A percentile compares a stretch with the other conserved stretches of the same genome.
phyloP scores from a whole-genome alignment of 2,797 vertebrate genomes.

The Tragelaphus oryx region DNA sequence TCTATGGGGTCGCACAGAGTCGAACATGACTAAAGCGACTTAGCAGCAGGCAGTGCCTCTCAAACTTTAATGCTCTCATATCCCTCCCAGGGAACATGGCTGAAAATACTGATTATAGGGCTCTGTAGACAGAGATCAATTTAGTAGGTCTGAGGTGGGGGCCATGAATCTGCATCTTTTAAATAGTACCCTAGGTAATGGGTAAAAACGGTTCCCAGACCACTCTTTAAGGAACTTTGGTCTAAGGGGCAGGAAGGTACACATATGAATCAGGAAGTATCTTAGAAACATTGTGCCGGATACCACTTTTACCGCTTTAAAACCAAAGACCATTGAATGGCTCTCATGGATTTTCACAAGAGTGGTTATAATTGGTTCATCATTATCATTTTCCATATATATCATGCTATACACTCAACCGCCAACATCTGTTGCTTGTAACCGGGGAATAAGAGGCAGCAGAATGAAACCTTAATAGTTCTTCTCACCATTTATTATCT shows the following conservation, averaged over 20 bases:
- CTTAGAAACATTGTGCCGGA: neutral
- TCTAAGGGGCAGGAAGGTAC: neutral
- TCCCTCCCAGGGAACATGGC: neutral
- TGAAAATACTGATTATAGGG: neutral
- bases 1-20: too few relatives aligned
- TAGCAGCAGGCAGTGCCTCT: neutral
- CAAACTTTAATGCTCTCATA: neutral
- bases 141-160: neutral
- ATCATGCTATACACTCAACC: neutral
- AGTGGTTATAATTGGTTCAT: conserved; percentile 47
- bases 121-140: neutral
- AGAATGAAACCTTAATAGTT: neutral
- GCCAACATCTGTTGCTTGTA: conserved; percentile 51
- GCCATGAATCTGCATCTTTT: neutral
- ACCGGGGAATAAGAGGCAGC: neutral
- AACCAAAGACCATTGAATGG: conserved; percentile 52
- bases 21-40: too few relatives aligned
- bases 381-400: neutral
- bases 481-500: neutral
- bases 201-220: neutral
- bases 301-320: conserved; percentile 16
- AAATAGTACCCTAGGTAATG: neutral
- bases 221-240: neutral
- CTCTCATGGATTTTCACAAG: conserved; percentile 29
- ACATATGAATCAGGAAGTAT: neutral